phyloP scores from a whole-genome alignment of 1,140 invertebrate species.

The Musca vetustissima region DNA sequence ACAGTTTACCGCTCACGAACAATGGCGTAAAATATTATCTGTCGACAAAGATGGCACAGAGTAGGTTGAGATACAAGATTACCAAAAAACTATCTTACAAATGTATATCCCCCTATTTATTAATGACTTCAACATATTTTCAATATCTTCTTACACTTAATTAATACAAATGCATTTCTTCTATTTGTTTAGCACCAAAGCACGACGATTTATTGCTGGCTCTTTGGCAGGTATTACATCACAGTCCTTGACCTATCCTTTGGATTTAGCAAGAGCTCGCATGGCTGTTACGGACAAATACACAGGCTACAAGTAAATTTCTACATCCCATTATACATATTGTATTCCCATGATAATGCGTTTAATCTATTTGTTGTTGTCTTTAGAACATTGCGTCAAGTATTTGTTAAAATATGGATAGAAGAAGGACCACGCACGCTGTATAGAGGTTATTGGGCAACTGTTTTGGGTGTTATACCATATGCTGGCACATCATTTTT shows the following conservation, averaged over 20 bases:
- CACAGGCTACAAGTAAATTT: conserved; percentile 56
- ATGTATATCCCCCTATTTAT: background rate
- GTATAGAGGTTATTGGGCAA: conserved; percentile 87
- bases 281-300: conserved; percentile 92
- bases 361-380: conserved; percentile 29
- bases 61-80: too few species aligned
- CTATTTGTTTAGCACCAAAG: conserved; percentile 40
- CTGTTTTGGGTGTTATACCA: conserved; percentile 91
- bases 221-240: conserved; percentile 93
- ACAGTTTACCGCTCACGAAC: conserved; percentile 96
- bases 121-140: background rate
- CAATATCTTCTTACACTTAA: background rate
- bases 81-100: background rate
- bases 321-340: background rate
- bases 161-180: background rate
- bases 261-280: conserved; percentile 94
- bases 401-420: conserved; percentile 80
- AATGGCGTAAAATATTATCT: conserved; percentile 83
- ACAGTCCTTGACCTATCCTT: conserved; percentile 89
- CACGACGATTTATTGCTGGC: conserved; percentile 79
- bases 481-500: conserved; percentile 98
- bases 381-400: conserved; percentile 60
- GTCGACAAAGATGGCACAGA: conserved; percentile 65
- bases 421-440: conserved; percentile 79
- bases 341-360: background rate